Conservation (phyloP, 2,797 vertebrate species). For the Oryzias sinensis region DNA sequence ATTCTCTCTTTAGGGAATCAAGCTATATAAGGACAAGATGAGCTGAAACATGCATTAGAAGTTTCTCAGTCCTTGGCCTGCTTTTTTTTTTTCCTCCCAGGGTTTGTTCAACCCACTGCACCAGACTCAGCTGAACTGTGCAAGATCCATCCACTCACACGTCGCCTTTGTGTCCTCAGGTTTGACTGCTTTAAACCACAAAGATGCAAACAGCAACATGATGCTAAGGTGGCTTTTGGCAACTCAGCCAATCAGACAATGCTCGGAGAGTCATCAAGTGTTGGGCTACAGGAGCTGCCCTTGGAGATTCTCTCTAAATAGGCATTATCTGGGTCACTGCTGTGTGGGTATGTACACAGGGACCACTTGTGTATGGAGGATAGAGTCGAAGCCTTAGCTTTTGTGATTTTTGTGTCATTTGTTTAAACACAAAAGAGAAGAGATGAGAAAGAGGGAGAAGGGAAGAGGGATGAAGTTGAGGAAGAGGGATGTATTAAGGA, state of each 20-base stretch:
- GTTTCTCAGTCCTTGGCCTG: slow-evolving; percentile 72
- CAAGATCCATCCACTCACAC: slow-evolving; percentile 19
- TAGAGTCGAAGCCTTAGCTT: slow-evolving; percentile 41
- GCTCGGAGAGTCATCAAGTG: slow-evolving; percentile 28
- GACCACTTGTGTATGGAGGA: slow-evolving; percentile 44
- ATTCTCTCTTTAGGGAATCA: slow-evolving; percentile 48
- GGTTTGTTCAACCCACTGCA: slow-evolving; percentile 52
- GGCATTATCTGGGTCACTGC: slow-evolving; percentile 68
- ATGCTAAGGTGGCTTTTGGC: slow-evolving; percentile 34
- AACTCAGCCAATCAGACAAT: slow-evolving; percentile 15
- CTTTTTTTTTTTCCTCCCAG: slow-evolving; percentile 52
- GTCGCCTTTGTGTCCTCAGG: slow-evolving; percentile 18
- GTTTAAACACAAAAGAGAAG: slow-evolving; percentile 56
- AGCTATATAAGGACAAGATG: slow-evolving; percentile 70
- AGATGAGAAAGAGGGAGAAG: slow-evolving; percentile 38
- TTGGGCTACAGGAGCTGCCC: slow-evolving; percentile 33
- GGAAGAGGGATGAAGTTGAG: slow-evolving; percentile 33
- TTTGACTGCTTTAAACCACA: slow-evolving; percentile 20
- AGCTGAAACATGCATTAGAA: slow-evolving; percentile 69
- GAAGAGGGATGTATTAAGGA: slow-evolving; percentile 29
- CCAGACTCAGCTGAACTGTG: slow-evolving; percentile 33
- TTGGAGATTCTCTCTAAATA: slow-evolving; percentile 41
- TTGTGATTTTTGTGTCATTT: slow-evolving; percentile 61
- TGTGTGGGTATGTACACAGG: slow-evolving; percentile 52
- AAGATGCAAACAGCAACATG: slow-evolving; percentile 5